Base-by-base conservation (phyloP, 2,888 invertebrate species). In the Spilosoma lubricipeda region DNA sequence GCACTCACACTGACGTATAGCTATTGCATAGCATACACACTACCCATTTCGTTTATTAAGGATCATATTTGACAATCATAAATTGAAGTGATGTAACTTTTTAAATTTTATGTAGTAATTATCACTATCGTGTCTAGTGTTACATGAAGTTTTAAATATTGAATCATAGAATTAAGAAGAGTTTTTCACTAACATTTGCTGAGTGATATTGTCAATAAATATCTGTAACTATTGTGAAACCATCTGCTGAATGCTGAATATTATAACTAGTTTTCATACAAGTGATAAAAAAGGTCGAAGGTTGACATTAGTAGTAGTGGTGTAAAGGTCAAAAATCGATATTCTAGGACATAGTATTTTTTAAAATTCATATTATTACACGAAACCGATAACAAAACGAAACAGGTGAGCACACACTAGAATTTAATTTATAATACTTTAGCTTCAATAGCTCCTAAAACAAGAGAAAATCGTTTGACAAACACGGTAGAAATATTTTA, bases 1-100 rank as follows among this genome's bases (percentile, higher is more conserved):
- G 67, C 71, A 80, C 72, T 70, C 73, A 67, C 67, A 74, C 70
- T 79, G 79, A 72, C 75, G 66, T 66, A 64, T 36, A 27, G 3
- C 23, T 33, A 63, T 30, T 30, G 59, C 27, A 11, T 27, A 66
- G 66, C 52, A 66, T 56, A 65, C n/a, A n/a, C 48, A 56, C 27
- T 71, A 45, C 33, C n/a, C 27, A 30, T 30, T 52, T 66, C 8
- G 15, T 39, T 23, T 69, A 13, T 36, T 39, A 36, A 23, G n/a
- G 23, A 36, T 36, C 23, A 65, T 27, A 27, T 59, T 59, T 59
- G 27, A 59, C n/a, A n/a, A 56, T 42, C 27, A 42, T 42, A 67
- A 67, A 56, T 56, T 56, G 52, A 20, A 42, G 48, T 39, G n/a
- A 18, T 20, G 27, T 67, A 42, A 67, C 39, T 66, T 27, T 42